A percentile compares a stretch with the other conserved stretches of the same genome.
Evolutionary conservation across 2,888 invertebrate genomes (phyloP).

Genomic region (Gibbula magus): DNA sequence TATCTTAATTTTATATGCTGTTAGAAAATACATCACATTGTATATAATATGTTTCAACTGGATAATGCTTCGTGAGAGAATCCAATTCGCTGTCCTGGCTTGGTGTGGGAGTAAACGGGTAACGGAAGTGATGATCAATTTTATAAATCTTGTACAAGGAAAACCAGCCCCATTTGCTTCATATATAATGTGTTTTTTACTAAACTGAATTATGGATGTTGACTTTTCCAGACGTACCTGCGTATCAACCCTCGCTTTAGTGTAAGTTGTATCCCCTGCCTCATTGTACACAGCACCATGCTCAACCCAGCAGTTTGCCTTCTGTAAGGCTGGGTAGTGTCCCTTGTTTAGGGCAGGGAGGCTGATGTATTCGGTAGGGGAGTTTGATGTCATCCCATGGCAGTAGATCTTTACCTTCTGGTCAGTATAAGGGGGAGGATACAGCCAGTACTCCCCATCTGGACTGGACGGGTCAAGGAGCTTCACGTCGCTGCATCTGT

Average conservation of each 20-base stretch:
- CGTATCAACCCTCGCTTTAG: not conserved
- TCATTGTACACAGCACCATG: not conserved
- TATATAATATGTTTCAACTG: too few species aligned
- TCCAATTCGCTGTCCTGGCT: too few species aligned
- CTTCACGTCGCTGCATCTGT: not conserved
- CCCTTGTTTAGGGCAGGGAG: not conserved
- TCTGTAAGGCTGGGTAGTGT: not conserved
- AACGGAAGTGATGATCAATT: too few species aligned
- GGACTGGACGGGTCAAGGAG: not conserved
- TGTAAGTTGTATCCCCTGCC: not conserved
- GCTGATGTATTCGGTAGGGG: not conserved
- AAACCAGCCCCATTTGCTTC: too few species aligned
- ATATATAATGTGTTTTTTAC: too few species aligned
- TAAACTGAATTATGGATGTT: too few species aligned
- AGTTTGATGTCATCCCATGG: not conserved
- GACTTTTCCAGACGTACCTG: too few species aligned
- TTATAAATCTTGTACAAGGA: too few species aligned
- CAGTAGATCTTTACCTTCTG: not conserved
- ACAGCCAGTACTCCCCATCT: not conserved
- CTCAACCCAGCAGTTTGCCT: not conserved
- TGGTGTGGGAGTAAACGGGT: too few species aligned
- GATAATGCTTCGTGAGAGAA: too few species aligned
- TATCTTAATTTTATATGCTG: too few species aligned
- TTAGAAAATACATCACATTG: too few species aligned
- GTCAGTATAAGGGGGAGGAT: not conserved